phyloP scores from a whole-genome alignment of 2,797 vertebrate genomes.

The Lophius americanus region DNA sequence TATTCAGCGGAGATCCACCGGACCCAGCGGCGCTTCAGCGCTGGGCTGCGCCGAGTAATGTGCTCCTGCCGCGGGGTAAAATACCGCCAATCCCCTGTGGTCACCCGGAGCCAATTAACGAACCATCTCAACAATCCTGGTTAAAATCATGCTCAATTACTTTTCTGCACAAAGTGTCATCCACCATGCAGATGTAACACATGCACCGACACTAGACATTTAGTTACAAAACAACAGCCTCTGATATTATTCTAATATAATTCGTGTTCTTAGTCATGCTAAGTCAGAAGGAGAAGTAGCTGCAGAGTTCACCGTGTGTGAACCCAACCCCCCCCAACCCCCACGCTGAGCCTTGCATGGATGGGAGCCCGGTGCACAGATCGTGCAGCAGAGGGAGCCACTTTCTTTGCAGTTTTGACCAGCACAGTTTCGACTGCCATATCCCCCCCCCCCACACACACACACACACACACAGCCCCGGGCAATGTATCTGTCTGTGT shows the following conservation, averaged over 20 bases:
- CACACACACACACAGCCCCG: conserved; percentile 52
- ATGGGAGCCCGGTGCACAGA: conserved; percentile 68
- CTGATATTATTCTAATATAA: no score
- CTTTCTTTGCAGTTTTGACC: conserved; percentile 66
- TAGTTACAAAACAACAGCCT: not conserved
- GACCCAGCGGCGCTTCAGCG: not conserved
- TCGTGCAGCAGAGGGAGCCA: conserved; percentile 84
- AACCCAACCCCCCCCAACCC: conserved; percentile 4
- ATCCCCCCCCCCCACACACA: conserved; percentile 51
- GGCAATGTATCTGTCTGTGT: conserved; percentile 46
- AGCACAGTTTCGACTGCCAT: conserved; percentile 57
- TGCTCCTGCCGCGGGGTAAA: conserved; percentile 12
- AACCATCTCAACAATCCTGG: not conserved
- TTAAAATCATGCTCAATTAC: not conserved
- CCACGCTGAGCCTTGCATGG: conserved; percentile 35
- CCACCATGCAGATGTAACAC: not conserved
- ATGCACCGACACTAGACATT: not conserved
- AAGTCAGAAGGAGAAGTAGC: conserved; percentile 28
- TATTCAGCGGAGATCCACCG: no score
- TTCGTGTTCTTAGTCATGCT: not conserved
- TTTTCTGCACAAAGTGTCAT: no score
- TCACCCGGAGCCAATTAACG: not conserved
- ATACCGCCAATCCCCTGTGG: not conserved
- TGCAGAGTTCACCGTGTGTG: conserved; percentile 54
- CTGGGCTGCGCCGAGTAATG: conserved; percentile 17